These are phyloP conservation scores for Cosmia trapezina DNA, from an alignment of 2,888 invertebrate genomes.

Conservation along the genomic window DNA sequence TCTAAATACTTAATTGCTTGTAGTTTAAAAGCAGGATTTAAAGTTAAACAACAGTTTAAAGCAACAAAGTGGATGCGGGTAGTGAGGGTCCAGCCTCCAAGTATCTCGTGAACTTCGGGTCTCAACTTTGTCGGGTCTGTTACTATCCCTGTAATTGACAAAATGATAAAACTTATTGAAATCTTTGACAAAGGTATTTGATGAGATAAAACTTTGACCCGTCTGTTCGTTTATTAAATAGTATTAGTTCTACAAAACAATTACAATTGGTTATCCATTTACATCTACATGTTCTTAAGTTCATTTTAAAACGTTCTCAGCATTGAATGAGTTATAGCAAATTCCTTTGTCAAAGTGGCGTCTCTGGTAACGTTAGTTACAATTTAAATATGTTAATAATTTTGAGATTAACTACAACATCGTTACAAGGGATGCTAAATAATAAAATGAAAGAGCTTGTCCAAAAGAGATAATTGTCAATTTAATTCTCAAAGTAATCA, in stretches of 20 bases:
- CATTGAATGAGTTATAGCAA: constrained; percentile 35
- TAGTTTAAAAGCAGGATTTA: constrained; percentile 82
- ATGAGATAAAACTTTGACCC: constrained; percentile 40
- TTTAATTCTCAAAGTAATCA: constrained; percentile 41
- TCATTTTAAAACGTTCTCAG: constrained; percentile 8
- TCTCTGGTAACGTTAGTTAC: constrained; percentile 42
- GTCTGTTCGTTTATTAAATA: constrained; percentile 8
- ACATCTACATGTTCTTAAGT: background rate
- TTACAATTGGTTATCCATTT: constrained; percentile 15
- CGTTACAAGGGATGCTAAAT: constrained; percentile 43
- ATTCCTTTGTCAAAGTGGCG: constrained; percentile 62
- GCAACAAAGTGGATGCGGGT: constrained; percentile 86
- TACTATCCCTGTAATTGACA: constrained; percentile 75
- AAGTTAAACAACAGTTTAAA: constrained; percentile 79
- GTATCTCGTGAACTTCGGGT: constrained; percentile 84
- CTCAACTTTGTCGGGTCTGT: constrained; percentile 82
- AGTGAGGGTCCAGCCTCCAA: constrained; percentile 87
- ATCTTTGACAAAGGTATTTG: constrained; percentile 77
- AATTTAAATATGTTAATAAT: constrained; percentile 32
- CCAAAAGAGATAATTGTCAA: constrained; percentile 35
- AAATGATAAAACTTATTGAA: constrained; percentile 71
- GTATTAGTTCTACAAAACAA: constrained; percentile 3
- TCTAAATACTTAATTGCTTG: constrained; percentile 81
- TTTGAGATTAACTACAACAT: constrained; percentile 20
- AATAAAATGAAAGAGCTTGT: constrained; percentile 60